Conservation (phyloP, 2,113 vertebrate species). For the Cavia porcellus region DNA sequence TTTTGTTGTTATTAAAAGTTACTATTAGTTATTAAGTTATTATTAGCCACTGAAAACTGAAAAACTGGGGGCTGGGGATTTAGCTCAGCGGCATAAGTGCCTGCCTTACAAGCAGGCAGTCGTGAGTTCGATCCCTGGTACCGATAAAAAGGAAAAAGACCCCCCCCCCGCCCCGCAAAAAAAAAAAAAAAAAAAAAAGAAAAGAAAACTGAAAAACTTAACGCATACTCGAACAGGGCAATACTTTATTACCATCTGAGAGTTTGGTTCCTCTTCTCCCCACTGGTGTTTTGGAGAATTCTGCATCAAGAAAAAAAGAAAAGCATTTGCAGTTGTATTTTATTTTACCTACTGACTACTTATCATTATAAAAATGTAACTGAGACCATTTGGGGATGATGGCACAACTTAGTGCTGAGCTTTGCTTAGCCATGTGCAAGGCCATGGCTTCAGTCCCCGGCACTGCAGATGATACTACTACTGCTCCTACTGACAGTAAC, state of each 20-base stretch:
- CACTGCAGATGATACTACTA: background rate
- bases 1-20: slow-evolving; percentile 28
- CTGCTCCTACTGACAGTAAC: background rate
- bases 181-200: too few relatives aligned
- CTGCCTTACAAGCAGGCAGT: too few relatives aligned
- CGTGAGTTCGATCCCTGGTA: too few relatives aligned
- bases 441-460: background rate
- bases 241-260: slow-evolving; percentile 88
- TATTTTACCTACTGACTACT: background rate
- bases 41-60: background rate
- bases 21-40: background rate
- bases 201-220: background rate
- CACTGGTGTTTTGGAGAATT: slow-evolving; percentile 93
- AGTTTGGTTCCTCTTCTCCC: slow-evolving; percentile 92
- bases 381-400: background rate
- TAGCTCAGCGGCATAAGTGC: too few relatives aligned
- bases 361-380: background rate
- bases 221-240: background rate
- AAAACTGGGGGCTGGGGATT: background rate
- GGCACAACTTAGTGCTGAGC: background rate
- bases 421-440: background rate
- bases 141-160: too few relatives aligned
- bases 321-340: slow-evolving; percentile 58
- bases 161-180: too few relatives aligned
- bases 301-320: slow-evolving; percentile 86